Evolutionary conservation across 2,797 vertebrate species (phyloP).

Genomic region (Carcharodon carcharias): DNA sequence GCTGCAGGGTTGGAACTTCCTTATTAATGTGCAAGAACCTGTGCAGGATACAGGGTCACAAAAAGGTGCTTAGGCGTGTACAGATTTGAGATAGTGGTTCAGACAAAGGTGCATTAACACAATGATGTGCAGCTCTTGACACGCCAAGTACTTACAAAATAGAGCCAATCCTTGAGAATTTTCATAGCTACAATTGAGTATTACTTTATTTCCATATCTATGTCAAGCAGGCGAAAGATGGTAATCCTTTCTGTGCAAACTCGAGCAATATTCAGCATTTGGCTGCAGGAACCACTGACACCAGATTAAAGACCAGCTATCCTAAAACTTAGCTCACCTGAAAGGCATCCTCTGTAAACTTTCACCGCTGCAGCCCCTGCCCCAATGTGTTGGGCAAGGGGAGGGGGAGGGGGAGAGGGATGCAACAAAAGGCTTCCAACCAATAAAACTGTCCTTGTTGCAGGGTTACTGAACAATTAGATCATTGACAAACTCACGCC

Average conservation of each 20-base stretch:
- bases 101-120: not conserved
- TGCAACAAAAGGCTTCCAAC: not conserved
- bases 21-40: conserved; percentile 88
- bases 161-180: not conserved
- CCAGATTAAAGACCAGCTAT: not conserved
- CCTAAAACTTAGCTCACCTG: not conserved
- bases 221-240: not conserved
- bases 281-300: not conserved
- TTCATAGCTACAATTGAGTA: too few relatives aligned
- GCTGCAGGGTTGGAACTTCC: conserved; percentile 77
- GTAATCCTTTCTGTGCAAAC: not conserved
- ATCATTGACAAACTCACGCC: not conserved
- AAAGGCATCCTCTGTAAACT: not conserved
- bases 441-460: not conserved
- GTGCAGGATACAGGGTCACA: not conserved
- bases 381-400: not conserved
- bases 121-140: too few relatives aligned
- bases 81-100: not conserved
- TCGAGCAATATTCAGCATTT: not conserved
- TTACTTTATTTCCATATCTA: not conserved
- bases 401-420: too few relatives aligned
- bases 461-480: conserved; percentile 6
- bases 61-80: not conserved
- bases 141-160: not conserved
- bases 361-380: not conserved